phyloP scores from a whole-genome alignment of 2,113 vertebrate species.

The Platanista minor region DNA sequence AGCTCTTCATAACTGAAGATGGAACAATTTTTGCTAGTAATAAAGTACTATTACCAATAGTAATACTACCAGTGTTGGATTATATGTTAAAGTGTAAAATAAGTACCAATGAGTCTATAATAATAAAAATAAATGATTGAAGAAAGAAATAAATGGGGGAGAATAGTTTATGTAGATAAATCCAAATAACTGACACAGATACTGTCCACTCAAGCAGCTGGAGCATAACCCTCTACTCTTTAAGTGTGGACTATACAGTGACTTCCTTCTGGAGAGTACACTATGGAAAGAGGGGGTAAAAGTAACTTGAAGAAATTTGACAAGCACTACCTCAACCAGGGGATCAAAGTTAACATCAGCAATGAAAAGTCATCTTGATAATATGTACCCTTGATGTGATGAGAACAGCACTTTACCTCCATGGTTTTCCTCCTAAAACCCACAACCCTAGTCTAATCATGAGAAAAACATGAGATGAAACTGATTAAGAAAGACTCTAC shows the following conservation, averaged over 20 bases:
- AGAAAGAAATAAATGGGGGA: background rate
- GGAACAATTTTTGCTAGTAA: background rate
- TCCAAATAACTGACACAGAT: background rate
- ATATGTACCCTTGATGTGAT: background rate
- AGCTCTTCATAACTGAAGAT: background rate
- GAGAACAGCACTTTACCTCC: background rate
- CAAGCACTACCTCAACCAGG: background rate
- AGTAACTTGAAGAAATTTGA: background rate
- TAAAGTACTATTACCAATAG: background rate
- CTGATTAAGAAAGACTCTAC: background rate
- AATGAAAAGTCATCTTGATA: background rate
- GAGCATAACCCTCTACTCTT: background rate
- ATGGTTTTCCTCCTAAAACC: background rate
- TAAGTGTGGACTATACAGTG: background rate
- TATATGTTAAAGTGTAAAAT: background rate
- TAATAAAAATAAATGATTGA: background rate
- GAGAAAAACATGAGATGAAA: background rate
- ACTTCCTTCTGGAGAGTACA: background rate
- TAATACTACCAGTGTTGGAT: background rate
- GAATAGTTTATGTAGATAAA: background rate
- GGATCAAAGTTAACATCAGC: background rate
- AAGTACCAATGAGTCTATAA: background rate
- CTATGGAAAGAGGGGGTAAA: background rate
- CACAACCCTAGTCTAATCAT: background rate
- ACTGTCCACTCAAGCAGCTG: background rate